These are phyloP conservation scores for Prunella strophiata DNA, from an alignment of 2,797 vertebrate species.

Conservation along the genomic window DNA sequence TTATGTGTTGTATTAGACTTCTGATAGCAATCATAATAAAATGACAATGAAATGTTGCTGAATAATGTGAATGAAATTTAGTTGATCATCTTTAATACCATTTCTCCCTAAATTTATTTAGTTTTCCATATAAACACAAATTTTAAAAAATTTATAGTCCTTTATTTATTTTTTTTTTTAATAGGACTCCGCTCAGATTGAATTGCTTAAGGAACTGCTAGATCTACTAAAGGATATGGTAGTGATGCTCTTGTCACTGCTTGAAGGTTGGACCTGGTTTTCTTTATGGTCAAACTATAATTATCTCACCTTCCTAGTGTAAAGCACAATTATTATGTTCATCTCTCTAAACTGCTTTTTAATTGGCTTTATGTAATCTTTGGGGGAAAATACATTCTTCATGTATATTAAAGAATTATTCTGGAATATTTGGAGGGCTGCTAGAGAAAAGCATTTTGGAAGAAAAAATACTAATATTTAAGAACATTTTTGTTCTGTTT, in stretches of 20 bases:
- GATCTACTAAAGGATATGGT: slow-evolving; percentile 99
- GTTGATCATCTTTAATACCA: neutral
- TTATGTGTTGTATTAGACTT: neutral
- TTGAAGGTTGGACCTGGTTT: slow-evolving; percentile 88
- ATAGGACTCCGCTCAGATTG: slow-evolving; percentile 98
- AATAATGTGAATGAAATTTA: neutral
- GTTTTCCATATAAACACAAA: neutral
- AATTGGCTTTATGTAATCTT: neutral
- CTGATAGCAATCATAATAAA: neutral
- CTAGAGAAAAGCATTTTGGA: neutral
- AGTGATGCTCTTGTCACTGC: slow-evolving; percentile 97
- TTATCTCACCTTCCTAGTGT: slow-evolving; percentile 30
- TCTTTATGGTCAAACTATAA: slow-evolving; percentile 44
- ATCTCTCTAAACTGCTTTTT: neutral
- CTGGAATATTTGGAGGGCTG: neutral
- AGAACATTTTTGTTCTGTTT: neutral
- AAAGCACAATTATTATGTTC: slow-evolving; percentile 1
- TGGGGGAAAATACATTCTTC: neutral
- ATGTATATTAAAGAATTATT: neutral
- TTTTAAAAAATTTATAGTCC: neutral
- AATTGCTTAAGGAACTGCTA: slow-evolving; percentile 95
- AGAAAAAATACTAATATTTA: neutral
- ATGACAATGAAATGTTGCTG: neutral
- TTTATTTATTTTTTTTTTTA: neutral
- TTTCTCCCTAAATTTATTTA: neutral